phyloP scores from a whole-genome alignment of 2,888 invertebrate species.

The Tyria jacobaeae region DNA sequence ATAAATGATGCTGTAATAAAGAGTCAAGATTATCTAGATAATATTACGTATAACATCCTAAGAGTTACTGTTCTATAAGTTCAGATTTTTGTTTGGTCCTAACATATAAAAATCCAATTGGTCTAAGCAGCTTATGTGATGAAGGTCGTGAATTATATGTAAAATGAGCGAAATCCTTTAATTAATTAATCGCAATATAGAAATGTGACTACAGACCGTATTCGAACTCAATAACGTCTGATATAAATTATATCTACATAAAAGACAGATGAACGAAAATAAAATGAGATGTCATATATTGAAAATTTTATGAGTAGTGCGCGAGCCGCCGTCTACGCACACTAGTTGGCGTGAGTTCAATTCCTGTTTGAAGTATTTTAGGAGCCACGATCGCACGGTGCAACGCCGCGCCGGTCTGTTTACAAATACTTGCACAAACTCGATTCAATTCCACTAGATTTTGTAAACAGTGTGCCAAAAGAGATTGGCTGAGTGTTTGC shows the following conservation, averaged over 20 bases:
- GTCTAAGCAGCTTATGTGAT: background rate
- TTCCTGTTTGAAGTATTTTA: slow-evolving; percentile 84
- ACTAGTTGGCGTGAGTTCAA: slow-evolving; percentile 83
- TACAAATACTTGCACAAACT: slow-evolving; percentile 83
- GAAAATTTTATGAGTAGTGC: slow-evolving; percentile 78
- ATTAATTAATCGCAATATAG: slow-evolving; percentile 56
- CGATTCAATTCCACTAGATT: slow-evolving; percentile 80
- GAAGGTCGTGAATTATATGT: no score
- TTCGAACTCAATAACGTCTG: slow-evolving; percentile 30
- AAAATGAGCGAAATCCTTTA: background rate
- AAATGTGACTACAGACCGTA: slow-evolving; percentile 52
- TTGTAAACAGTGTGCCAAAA: slow-evolving; percentile 80
- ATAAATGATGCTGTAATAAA: background rate
- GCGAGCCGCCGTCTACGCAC: slow-evolving; percentile 82
- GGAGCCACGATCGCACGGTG: slow-evolving; percentile 74
- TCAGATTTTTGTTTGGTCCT: background rate
- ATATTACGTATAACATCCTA: background rate
- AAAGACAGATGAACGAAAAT: slow-evolving; percentile 73
- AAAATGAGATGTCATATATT: slow-evolving; percentile 80
- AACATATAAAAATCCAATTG: no score
- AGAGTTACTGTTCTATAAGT: background rate
- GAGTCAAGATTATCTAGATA: background rate
- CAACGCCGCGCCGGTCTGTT: slow-evolving; percentile 70
- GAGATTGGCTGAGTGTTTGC: slow-evolving; percentile 68
- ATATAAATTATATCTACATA: slow-evolving; percentile 73